Evolutionary conservation across 23 tunicate genomes (phyloP).

Genomic region (Trididemnum miniatum): DNA sequence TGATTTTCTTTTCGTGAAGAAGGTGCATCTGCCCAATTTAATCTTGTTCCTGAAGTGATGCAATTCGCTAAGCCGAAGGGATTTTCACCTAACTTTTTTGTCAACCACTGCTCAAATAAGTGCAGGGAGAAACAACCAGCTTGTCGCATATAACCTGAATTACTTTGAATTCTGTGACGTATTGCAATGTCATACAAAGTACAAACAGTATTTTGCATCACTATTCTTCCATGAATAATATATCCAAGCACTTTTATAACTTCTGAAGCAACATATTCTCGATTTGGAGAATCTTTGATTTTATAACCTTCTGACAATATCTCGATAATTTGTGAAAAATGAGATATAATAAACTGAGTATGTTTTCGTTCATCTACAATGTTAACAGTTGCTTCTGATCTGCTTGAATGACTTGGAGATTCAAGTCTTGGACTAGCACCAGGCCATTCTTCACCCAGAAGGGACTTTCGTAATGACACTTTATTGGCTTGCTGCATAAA

Average conservation of each 20-base stretch:
- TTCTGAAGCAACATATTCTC: constrained; percentile 11
- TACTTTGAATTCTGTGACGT: constrained; percentile 27
- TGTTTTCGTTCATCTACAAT: constrained; percentile 64
- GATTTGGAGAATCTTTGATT: not conserved
- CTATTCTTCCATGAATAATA: constrained; percentile 38
- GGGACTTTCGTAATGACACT: constrained; percentile 63
- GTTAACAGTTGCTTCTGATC: constrained; percentile 20
- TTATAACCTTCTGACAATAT: constrained; percentile 45
- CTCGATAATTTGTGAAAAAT: constrained; percentile 63
- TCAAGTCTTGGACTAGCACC: constrained; percentile 73
- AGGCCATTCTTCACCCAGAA: constrained; percentile 94
- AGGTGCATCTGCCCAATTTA: constrained; percentile 64
- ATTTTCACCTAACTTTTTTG: constrained; percentile 25
- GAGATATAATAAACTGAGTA: constrained; percentile 45
- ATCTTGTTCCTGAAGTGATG: constrained; percentile 29
- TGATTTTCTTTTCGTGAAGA: not conserved
- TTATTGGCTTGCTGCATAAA: constrained; percentile 86
- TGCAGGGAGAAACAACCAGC: constrained; percentile 43
- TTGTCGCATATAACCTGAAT: constrained; percentile 53
- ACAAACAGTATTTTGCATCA: constrained; percentile 20
- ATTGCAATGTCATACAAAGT: constrained; percentile 43
- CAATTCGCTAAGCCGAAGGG: constrained; percentile 60
- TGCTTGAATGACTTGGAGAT: constrained; percentile 7
- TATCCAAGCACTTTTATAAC: constrained; percentile 48
- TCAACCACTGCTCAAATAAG: constrained; percentile 62